phyloP scores from a whole-genome alignment of 1,140 invertebrate genomes.

The Dendrolimus punctatus region DNA sequence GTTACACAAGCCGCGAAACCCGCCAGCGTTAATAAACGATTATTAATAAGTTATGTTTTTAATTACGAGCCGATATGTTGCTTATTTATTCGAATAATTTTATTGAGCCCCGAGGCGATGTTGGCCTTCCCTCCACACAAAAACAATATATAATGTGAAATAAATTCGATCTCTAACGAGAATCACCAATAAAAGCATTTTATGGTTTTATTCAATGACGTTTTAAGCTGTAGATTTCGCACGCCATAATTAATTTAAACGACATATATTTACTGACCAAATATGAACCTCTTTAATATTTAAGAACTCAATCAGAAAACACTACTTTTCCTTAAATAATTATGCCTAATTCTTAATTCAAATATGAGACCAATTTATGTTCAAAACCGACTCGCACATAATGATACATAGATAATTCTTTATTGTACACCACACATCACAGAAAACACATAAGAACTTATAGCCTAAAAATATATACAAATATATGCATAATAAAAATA shows the following conservation, averaged over 20 bases:
- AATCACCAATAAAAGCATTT: constrained; percentile 51
- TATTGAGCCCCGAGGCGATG: constrained; percentile 60
- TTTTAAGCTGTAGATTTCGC: too few relatives aligned
- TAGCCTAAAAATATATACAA: too few relatives aligned
- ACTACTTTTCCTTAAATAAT: too few relatives aligned
- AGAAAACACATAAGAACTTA: too few relatives aligned
- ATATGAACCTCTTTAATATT: too few relatives aligned
- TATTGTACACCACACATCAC: too few relatives aligned
- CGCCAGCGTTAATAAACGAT: constrained; percentile 59
- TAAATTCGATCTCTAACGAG: constrained; percentile 67
- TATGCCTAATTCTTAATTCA: too few relatives aligned
- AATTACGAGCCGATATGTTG: constrained; percentile 54
- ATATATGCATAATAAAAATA: too few relatives aligned
- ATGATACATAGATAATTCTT: too few relatives aligned
- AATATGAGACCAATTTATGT: too few relatives aligned
- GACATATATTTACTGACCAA: neutral
- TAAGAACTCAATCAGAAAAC: too few relatives aligned
- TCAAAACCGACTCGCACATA: too few relatives aligned
- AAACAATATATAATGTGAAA: constrained; percentile 57
- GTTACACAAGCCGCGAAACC: constrained; percentile 46
- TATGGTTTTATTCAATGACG: constrained; percentile 3
- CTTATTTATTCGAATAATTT: constrained; percentile 68
- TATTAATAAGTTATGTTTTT: constrained; percentile 69
- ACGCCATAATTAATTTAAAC: neutral
- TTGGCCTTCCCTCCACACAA: constrained; percentile 33